Base-by-base conservation (phyloP, 2,113 vertebrate genomes). In the Alces alces region DNA sequence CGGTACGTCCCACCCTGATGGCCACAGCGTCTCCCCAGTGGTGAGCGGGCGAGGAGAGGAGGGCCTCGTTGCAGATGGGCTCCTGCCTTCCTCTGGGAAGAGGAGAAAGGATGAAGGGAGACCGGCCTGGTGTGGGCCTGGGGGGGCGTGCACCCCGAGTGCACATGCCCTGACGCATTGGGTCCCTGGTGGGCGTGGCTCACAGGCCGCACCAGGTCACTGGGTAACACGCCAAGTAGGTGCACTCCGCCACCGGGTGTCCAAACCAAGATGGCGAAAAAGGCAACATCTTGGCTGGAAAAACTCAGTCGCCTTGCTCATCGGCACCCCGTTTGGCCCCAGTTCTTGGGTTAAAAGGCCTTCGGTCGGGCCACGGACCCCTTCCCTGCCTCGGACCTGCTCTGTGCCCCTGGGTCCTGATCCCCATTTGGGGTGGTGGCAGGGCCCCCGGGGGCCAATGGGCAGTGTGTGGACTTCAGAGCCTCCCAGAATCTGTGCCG, bases 381-480 rank as follows among this genome's bases (percentile, higher is more conserved):
- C 27, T 36, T 70, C 55, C 78, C 50, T 33, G 11, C 45, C 54
- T 36, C 15, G 43, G 60, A 52, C 36, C 57, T n/a, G 14, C 11
- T 13, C 25, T 17, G 0, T n/a, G 78, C 27, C 43, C 84, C 78
- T 28, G 1, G 57, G 36, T n/a, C 54, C 85, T 36, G 4, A 6
- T 4, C 36, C 25, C 88, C 54, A 12, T 5, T 5, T 23, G 33
- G n/a, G 25, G 21, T 1, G 7, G 3, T 30, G 5, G 92, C 13
- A 36, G 60, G 14, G 43, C 21, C 28, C 9, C n/a, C 5, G 16
- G 8, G 6, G 50, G n/a, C 3, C 7, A 4, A 1, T 2, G 33
- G 60, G 23, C 6, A 3, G 23, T 1, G 8, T 3, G 0, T 36
- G 45, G 28, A 7, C 47, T 19, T 17, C 0, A 1, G 2, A 13